A percentile compares a stretch with the other conserved stretches of the same genome.
Evolutionary conservation across 2,888 invertebrate species (phyloP).

Genomic region (Oxycera nigricornis): DNA sequence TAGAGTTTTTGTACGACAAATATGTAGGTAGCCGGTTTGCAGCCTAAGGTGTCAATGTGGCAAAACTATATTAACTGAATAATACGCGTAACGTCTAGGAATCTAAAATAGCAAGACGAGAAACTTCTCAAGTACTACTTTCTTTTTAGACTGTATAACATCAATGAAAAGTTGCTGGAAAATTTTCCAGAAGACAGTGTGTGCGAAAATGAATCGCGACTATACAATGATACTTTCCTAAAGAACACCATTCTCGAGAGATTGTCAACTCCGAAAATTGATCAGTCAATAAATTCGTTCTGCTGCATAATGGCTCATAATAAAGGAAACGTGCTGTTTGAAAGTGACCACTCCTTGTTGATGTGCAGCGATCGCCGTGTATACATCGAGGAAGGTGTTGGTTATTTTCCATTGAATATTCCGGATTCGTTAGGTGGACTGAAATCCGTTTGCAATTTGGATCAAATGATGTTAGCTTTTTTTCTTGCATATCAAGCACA

Average conservation of each 20-base stretch:
- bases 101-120: too few relatives aligned
- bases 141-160: slow-evolving; percentile 48
- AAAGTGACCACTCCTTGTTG: slow-evolving; percentile 48
- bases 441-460: slow-evolving; percentile 56
- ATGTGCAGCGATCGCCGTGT: slow-evolving; percentile 49
- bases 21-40: too few relatives aligned
- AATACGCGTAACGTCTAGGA: too few relatives aligned
- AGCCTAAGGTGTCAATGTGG: too few relatives aligned
- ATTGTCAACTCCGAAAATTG: slow-evolving; percentile 49
- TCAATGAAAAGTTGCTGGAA: slow-evolving; percentile 55
- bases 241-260: slow-evolving; percentile 49
- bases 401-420: slow-evolving; percentile 50
- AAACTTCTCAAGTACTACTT: background rate
- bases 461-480: slow-evolving; percentile 55
- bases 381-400: slow-evolving; percentile 49
- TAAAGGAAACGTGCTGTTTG: slow-evolving; percentile 9
- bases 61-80: too few relatives aligned
- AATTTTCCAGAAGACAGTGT: slow-evolving; percentile 46
- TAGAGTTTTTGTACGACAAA: too few relatives aligned
- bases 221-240: slow-evolving; percentile 51
- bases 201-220: slow-evolving; percentile 53
- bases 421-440: slow-evolving; percentile 53
- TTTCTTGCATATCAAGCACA: background rate
- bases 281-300: slow-evolving; percentile 49
- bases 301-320: slow-evolving; percentile 45